Conservation (phyloP, 2,888 invertebrate species). For the Ceraclea dissimilis region DNA sequence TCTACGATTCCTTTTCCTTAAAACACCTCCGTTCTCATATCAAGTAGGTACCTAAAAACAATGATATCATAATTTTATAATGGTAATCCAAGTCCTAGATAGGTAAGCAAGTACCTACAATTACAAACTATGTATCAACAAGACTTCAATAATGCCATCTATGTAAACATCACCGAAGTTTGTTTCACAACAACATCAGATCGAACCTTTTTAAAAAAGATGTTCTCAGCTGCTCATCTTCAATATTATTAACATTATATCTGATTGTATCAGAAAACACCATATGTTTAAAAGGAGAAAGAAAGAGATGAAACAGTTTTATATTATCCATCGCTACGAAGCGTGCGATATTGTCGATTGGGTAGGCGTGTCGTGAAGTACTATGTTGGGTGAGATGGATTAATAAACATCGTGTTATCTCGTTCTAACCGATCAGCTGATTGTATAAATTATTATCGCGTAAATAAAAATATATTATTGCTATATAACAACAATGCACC, state of each 20-base stretch:
- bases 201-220: background rate
- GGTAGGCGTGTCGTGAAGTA: slow-evolving; percentile 21
- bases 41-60: no score
- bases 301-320: background rate
- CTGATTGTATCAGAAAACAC: no score
- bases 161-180: background rate
- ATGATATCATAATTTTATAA: no score
- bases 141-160: slow-evolving; percentile 3
- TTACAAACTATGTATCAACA: no score
- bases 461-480: no score
- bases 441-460: slow-evolving; percentile 1
- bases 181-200: background rate
- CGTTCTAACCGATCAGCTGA: slow-evolving; percentile 23
- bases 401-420: slow-evolving; percentile 13
- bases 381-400: slow-evolving; percentile 7
- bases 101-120: no score
- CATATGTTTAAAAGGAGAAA: background rate
- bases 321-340: background rate
- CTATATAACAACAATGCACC: no score
- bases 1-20: no score
- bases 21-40: no score
- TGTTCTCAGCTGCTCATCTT: slow-evolving; percentile 14
- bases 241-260: background rate
- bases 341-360: slow-evolving; percentile 23
- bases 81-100: no score